Conservation (phyloP, 2,797 vertebrate genomes). For the Triplophysa yarkandensis region DNA sequence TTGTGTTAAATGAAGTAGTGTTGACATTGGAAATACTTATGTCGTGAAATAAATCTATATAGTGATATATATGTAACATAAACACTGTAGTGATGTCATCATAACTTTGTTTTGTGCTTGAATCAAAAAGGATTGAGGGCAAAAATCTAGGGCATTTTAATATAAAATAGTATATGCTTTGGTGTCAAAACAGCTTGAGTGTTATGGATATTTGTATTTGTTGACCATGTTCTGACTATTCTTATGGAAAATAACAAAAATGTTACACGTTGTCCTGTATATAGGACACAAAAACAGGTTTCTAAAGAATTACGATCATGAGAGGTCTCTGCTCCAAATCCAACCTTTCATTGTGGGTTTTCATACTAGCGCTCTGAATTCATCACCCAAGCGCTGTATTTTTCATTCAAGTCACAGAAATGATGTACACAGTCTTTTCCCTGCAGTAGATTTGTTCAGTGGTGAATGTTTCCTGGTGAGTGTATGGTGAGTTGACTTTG, state of each 20-base stretch:
- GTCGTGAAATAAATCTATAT: neutral
- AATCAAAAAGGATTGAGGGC: neutral
- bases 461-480: slow-evolving; percentile 18
- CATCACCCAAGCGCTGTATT: slow-evolving; percentile 67
- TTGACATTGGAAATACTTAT: neutral
- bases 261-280: slow-evolving; percentile 45
- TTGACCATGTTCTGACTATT: slow-evolving; percentile 25
- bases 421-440: slow-evolving; percentile 25
- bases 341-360: slow-evolving; percentile 61
- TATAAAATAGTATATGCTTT: slow-evolving; percentile 4
- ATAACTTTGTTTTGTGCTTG: slow-evolving; percentile 13
- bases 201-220: slow-evolving; percentile 19
- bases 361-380: slow-evolving; percentile 77
- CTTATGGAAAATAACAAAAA: neutral
- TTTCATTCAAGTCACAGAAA: slow-evolving; percentile 44
- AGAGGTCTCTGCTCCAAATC: slow-evolving; percentile 11
- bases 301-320: slow-evolving; percentile 22
- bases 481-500: slow-evolving; percentile 23
- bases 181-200: neutral
- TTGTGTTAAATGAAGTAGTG: slow-evolving; percentile 7
- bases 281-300: neutral
- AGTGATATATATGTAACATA: slow-evolving; percentile 18
- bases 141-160: neutral
- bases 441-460: slow-evolving; percentile 20
- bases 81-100: slow-evolving; percentile 11